Evolutionary conservation across 2,888 invertebrate genomes (phyloP), one percentile per base, ranked within the genome.

Genomic region (Latheticus oryzae): DNA sequence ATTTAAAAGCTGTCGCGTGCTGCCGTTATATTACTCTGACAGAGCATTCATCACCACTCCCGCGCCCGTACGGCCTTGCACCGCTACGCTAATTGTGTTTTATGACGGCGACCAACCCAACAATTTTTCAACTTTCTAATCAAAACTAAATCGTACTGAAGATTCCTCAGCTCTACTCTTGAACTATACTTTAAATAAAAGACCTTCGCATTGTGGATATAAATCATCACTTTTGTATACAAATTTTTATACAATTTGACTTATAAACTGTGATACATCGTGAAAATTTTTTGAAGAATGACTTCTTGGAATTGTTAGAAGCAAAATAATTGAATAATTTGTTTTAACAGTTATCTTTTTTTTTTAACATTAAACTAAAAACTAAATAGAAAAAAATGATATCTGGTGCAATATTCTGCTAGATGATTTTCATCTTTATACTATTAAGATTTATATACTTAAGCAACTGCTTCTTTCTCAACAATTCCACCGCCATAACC

Each of bases 1-100:
- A 63, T 67, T 68, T 69, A 67, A 69, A 68, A 68, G 66, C 51
- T 69, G 72, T 74, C 73, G 73, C 74, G 74, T 73, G 74, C 65
- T 69, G 68, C 66, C 63, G 64, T 68, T 69, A 71, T 73, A 72
- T 73, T 73, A 70, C 67, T 65, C 70, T 70, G 72, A 71, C 72
- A 67, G 70, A 67, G 68, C 72, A 74, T 73, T 73, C 68, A 71
- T 73, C 74, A 73, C 70, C 66, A 66, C 67, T 64, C 70, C 71
- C 70, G 69, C 61, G 69, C 64, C 67, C 68, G 62, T 64, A 72
- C 35, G 70, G 65, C 68, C 72, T 69, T 72, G 70, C 72, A 72
- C 72, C 66, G 64, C 63, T 62, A 45, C 42, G 55, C 69, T 72
- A 72, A 72, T 72, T 72, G 72, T 72, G 68, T 68, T 72, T 72